Conservation (phyloP, 2,888 invertebrate genomes). For the Pachycephus smyrnensis region DNA sequence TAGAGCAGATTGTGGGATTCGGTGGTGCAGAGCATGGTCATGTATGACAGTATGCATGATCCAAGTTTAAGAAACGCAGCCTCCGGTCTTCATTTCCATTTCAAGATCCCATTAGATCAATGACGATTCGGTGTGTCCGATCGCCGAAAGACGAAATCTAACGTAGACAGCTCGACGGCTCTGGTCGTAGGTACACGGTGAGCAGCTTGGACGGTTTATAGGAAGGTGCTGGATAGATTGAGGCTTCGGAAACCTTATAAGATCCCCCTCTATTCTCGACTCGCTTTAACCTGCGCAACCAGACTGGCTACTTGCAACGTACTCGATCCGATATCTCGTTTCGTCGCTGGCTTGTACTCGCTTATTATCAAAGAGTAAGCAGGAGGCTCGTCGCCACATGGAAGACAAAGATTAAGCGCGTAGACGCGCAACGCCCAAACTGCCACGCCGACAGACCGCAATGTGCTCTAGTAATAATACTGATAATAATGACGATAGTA, state of each 20-base stretch:
- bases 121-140: conserved; percentile 47
- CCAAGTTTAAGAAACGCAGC: too few species aligned
- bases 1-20: too few species aligned
- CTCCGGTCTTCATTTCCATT: too few species aligned
- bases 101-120: too few species aligned
- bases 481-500: too few species aligned
- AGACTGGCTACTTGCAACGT: neutral
- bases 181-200: conserved; percentile 35
- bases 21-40: too few species aligned
- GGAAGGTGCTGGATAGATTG: conserved; percentile 38
- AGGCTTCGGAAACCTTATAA: conserved; percentile 63
- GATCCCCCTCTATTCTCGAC: conserved; percentile 45
- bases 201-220: conserved; percentile 28
- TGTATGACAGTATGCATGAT: too few species aligned
- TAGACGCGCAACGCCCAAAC: too few species aligned
- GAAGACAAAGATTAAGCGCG: too few species aligned
- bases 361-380: neutral
- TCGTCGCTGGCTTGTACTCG: neutral
- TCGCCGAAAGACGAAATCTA: conserved; percentile 50
- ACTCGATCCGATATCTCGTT: conserved; percentile 9
- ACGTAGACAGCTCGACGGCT: conserved; percentile 22
- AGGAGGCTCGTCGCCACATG: neutral
- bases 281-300: conserved; percentile 28
- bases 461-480: too few species aligned
- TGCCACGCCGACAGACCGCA: too few species aligned